Percentiles rank a stretch among this genome's conserved stretches.
Evolutionary conservation across 2,113 vertebrate genomes (phyloP).

Genomic region (Pygoscelis antarcticus): DNA sequence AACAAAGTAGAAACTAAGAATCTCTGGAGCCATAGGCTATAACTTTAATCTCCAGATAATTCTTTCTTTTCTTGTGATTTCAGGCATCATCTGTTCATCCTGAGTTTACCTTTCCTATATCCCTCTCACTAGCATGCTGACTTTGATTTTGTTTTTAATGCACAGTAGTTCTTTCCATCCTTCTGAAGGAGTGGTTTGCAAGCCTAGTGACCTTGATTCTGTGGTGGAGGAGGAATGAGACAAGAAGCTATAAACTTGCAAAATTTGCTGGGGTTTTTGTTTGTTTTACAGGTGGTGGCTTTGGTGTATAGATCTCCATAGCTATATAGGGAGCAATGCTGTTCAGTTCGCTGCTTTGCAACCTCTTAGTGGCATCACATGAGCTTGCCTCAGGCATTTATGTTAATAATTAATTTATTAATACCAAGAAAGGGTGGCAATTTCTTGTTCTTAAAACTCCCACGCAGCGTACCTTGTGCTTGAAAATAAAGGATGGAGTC

Average conservation of each 20-base stretch:
- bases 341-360: conserved; percentile 37
- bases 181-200: neutral
- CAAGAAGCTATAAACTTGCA: neutral
- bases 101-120: neutral
- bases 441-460: conserved; percentile 67
- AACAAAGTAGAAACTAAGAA: neutral
- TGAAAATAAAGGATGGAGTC: neutral
- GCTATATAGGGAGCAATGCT: neutral
- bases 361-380: conserved; percentile 14
- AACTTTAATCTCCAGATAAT: neutral
- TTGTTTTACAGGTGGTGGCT: neutral
- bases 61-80: neutral
- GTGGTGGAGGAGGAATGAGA: neutral
- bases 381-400: conserved; percentile 58
- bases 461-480: neutral
- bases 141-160: neutral
- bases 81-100: neutral
- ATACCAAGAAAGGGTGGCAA: conserved; percentile 12
- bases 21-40: neutral
- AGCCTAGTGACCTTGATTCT: neutral
- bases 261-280: neutral
- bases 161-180: neutral
- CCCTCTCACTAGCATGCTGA: neutral
- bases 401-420: conserved; percentile 40
- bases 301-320: neutral